Base-by-base conservation (phyloP, 2,888 invertebrate genomes). In the Troides helena region DNA sequence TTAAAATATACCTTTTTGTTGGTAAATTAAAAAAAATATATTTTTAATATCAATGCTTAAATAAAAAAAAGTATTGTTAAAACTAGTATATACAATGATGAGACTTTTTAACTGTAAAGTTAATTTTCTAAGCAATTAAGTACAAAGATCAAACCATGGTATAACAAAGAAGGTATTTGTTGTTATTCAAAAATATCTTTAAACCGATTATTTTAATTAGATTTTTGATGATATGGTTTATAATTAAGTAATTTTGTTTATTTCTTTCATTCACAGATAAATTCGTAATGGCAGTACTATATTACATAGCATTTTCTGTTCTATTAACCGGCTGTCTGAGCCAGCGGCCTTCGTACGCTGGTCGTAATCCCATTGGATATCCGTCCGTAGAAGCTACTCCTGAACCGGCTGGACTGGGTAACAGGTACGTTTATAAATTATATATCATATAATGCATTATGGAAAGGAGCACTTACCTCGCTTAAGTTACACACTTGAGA, bases 301-400 rank as follows among this genome's bases (percentile, higher is more conserved):
- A 68, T 50, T 63, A 36, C 30, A 57, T 68, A 7, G 58, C 36
- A 14, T 68, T 62, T 2, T 57, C 30, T 25, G 46, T 68, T n/a
- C 36, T 68, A 14, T 1, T 68, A 25, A 53, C 46, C 8, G 53
- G 68, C 8, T 43, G 14, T 58, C 18, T 43, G 23, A n/a, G 62
- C 43, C 95, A 95, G 81, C 90, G 96, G 53, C 94, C 95, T 0
- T 93, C 93, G 60, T 96, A 94, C 78, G 95, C 95, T 7, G 94
- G 94, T 14, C 78, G 85, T 2, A 84, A 88, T 8, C 90, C 94
- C 0, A 93, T 94, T 25, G 95, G 95, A n/a, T 93, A 94, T 72
- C 95, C 95, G 70, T 91, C 89, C 63, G 85, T 94, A 46, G 93
- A 93, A 67, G 81, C 79, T 1, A 74, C 81, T 36, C 69, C 70